phyloP scores from a whole-genome alignment of 1,140 invertebrate genomes.

The Acyrthosiphon pisum region DNA sequence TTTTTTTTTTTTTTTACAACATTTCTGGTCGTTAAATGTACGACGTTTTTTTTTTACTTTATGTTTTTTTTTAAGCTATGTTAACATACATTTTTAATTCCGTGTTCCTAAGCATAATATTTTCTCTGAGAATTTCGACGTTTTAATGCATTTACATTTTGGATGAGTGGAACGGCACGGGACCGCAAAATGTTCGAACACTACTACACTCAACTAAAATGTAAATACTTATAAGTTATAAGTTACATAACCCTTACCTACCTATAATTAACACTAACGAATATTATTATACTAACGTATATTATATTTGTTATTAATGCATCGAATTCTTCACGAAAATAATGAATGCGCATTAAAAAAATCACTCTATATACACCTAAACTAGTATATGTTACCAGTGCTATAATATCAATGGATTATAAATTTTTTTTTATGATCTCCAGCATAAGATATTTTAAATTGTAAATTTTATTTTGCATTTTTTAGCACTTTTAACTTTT shows the following conservation, averaged over 20 bases:
- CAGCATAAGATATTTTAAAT: neutral
- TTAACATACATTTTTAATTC: neutral
- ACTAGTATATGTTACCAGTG: too few species aligned
- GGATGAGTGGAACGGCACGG: too few species aligned
- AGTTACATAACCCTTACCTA: too few species aligned
- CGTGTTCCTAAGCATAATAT: neutral
- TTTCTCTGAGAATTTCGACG: neutral
- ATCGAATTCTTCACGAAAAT: neutral
- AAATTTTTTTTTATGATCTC: neutral
- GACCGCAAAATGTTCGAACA: too few species aligned
- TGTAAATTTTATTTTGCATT: neutral
- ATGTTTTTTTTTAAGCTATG: neutral
- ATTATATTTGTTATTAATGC: neutral
- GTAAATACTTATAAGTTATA: too few species aligned
- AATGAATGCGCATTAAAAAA: neutral
- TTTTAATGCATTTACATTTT: too few species aligned
- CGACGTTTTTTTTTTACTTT: neutral
- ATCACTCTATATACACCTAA: neutral
- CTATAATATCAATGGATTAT: neutral
- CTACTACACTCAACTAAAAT: too few species aligned
- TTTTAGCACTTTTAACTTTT: neutral
- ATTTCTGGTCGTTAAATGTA: neutral
- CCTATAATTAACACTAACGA: neutral
- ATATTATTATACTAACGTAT: neutral
- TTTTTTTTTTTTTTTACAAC: too few species aligned